These are phyloP conservation scores for Cyprinodon diabolis DNA, from an alignment of 2,797 vertebrate genomes.

Conservation along the genomic window DNA sequence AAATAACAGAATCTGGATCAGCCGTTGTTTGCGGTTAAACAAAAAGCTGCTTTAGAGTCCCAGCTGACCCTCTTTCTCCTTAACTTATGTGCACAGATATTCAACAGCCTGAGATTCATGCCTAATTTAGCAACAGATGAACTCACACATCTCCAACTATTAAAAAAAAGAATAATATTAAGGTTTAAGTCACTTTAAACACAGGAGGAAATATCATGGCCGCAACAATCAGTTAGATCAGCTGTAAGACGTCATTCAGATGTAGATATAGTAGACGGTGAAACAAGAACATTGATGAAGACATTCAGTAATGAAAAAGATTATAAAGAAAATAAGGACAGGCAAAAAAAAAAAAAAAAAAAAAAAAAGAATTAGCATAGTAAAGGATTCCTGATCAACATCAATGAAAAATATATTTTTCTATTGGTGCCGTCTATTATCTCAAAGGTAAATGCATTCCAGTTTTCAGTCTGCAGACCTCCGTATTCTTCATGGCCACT, in stretches of 20 bases:
- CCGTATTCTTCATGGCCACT: too few relatives aligned
- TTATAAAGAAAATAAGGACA: too few relatives aligned
- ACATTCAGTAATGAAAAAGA: background rate
- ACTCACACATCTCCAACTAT: background rate
- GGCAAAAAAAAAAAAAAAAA: too few relatives aligned
- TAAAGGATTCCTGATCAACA: too few relatives aligned
- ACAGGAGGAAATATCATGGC: background rate
- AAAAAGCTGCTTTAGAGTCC: slow-evolving; percentile 27
- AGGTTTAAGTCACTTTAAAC: background rate
- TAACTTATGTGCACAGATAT: slow-evolving; percentile 1
- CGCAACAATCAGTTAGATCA: background rate
- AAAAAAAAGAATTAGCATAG: too few relatives aligned
- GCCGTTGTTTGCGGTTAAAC: slow-evolving; percentile 13
- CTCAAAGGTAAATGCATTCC: too few relatives aligned
- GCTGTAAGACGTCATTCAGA: background rate
- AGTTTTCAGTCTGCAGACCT: too few relatives aligned
- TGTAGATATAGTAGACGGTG: background rate
- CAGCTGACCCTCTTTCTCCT: slow-evolving; percentile 15
- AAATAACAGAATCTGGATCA: slow-evolving; percentile 12
- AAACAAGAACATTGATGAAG: background rate
- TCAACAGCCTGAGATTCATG: slow-evolving; percentile 1
- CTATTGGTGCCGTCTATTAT: too few relatives aligned
- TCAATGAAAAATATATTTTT: too few relatives aligned
- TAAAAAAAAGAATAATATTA: background rate
- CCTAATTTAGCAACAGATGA: background rate